Conservation (phyloP, 2,113 vertebrate species). For the Caranx melampygus region DNA sequence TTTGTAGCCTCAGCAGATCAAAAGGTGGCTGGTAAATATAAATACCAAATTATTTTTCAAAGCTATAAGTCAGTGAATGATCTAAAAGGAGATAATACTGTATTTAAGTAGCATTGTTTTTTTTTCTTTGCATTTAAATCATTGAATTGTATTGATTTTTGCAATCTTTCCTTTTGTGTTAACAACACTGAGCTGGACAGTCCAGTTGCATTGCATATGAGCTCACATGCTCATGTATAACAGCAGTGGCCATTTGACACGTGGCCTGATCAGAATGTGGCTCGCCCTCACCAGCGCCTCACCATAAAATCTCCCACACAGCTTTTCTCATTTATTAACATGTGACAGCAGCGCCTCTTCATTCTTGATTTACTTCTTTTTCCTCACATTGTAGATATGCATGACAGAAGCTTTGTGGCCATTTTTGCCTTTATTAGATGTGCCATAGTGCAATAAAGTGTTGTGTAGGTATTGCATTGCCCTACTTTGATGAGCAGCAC, state of each 20-base stretch:
- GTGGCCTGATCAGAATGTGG: constrained; percentile 8
- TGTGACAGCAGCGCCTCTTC: neutral
- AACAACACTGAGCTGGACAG: neutral
- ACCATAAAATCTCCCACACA: constrained; percentile 2
- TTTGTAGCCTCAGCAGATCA: neutral
- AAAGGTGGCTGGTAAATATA: neutral
- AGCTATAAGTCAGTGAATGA: too few species aligned
- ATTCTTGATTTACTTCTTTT: neutral
- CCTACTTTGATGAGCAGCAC: too few species aligned
- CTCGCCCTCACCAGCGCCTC: neutral
- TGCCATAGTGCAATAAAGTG: too few species aligned
- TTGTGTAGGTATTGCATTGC: neutral
- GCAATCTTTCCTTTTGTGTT: neutral
- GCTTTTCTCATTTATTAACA: neutral
- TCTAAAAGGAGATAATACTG: too few species aligned
- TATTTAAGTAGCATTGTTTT: too few species aligned
- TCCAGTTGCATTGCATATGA: neutral
- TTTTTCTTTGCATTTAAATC: too few species aligned
- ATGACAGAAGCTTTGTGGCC: neutral
- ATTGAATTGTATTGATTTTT: neutral
- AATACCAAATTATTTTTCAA: too few species aligned
- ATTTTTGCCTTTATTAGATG: neutral
- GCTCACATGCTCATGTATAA: neutral
- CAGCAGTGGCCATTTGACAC: neutral
- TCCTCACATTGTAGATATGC: neutral